Evolutionary conservation across 2,888 invertebrate genomes (phyloP).

Genomic region (Leptopilina syphax): DNA sequence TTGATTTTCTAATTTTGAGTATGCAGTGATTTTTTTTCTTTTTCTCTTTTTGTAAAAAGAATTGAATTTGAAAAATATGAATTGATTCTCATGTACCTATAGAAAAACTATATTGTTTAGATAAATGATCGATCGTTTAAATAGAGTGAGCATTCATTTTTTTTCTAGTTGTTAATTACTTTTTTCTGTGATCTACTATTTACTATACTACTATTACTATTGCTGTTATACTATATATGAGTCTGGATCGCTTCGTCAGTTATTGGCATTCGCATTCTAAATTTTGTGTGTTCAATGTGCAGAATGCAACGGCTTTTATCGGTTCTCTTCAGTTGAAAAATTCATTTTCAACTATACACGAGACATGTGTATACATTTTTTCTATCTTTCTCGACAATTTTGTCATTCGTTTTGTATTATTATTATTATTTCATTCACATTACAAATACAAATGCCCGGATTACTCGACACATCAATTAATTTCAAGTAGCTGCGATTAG

Average conservation of each 20-base stretch:
- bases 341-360: conserved; percentile 5
- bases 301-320: conserved; percentile 53
- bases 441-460: background rate
- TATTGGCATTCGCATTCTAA: conserved; percentile 52
- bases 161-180: conserved; percentile 47
- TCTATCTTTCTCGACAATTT: background rate
- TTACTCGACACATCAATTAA: background rate
- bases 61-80: no score
- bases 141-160: background rate
- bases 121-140: background rate
- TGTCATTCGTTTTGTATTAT: background rate
- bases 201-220: conserved; percentile 36
- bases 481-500: background rate
- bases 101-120: background rate
- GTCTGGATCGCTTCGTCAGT: conserved; percentile 46
- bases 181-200: conserved; percentile 43
- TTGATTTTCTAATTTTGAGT: no score
- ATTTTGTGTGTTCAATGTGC: conserved; percentile 53
- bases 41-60: no score
- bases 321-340: conserved; percentile 31
- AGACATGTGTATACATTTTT: background rate
- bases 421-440: background rate
- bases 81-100: background rate
- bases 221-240: background rate
- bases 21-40: no score